Evolutionary conservation across 2,888 invertebrate genomes (phyloP).

Genomic region (Drosophila leonis): DNA sequence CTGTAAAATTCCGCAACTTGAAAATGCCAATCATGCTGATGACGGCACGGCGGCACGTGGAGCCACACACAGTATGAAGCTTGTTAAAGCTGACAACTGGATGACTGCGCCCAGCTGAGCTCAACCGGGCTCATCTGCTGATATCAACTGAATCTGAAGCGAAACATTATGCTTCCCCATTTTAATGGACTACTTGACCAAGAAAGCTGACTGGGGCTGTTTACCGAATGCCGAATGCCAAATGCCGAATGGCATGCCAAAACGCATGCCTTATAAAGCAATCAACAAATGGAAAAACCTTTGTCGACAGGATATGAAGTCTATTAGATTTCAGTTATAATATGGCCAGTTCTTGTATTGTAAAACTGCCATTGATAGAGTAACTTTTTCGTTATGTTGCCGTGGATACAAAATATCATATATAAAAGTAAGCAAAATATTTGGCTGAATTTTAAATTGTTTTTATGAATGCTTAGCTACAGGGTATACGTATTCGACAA

Average conservation of each 20-base stretch:
- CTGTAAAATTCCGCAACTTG: conserved; percentile 44
- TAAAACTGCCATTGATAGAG: neutral
- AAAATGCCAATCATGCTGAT: conserved; percentile 75
- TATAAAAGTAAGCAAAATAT: conserved; percentile 5
- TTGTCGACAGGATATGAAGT: neutral
- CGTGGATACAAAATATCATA: neutral
- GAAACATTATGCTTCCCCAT: conserved; percentile 11
- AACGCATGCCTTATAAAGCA: conserved; percentile 18
- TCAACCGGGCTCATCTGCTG: conserved; percentile 18
- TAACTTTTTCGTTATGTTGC: neutral
- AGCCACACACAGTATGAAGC: conserved; percentile 15
- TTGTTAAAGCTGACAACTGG: conserved; percentile 62
- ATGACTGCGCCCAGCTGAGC: conserved; percentile 25
- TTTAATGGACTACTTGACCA: conserved; percentile 42
- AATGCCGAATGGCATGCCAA: conserved; percentile 5
- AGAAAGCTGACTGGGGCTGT: conserved; percentile 1
- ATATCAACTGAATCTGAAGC: neutral
- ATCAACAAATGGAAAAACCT: neutral
- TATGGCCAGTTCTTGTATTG: neutral
- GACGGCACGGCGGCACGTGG: conserved; percentile 53
- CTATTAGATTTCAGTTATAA: too few relatives aligned
- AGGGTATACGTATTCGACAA: conserved; percentile 28
- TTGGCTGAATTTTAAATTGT: neutral
- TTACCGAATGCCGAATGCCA: conserved; percentile 4
- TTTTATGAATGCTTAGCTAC: neutral